Conservation (phyloP, 2,113 vertebrate species). For the Catagonus wagneri region DNA sequence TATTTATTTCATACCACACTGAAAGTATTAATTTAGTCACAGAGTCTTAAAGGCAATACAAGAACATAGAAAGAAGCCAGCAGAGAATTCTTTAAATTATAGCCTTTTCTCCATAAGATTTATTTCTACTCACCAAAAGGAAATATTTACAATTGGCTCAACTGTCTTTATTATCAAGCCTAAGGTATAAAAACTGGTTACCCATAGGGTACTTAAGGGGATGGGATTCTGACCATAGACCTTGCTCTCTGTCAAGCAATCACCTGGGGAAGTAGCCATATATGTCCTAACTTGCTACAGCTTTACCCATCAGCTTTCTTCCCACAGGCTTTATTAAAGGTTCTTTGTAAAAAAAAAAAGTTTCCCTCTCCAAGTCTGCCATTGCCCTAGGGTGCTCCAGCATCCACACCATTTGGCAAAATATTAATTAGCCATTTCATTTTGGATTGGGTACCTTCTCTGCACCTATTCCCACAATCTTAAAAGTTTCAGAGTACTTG, state of each 20-base stretch:
- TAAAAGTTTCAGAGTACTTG: neutral
- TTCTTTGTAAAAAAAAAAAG: constrained; percentile 9
- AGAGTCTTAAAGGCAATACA: neutral
- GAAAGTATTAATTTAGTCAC: neutral
- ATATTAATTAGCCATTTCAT: neutral
- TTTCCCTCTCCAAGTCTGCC: neutral
- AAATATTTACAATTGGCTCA: neutral
- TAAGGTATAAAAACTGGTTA: neutral
- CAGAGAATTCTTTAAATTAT: neutral
- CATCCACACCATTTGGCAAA: neutral
- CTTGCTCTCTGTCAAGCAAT: neutral
- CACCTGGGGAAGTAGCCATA: neutral
- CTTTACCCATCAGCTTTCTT: neutral
- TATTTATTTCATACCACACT: neutral
- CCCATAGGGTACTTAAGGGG: neutral
- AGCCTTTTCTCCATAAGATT: neutral
- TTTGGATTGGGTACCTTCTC: neutral
- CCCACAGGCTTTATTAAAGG: neutral
- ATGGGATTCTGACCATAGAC: neutral
- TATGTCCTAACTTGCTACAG: neutral
- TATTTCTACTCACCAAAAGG: neutral
- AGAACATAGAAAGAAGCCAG: neutral
- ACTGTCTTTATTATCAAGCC: neutral
- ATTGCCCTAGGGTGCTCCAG: neutral
- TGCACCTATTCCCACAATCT: neutral